Evolutionary conservation across 2,888 invertebrate genomes (phyloP), one percentile per base, ranked within the genome.

Genomic region (Cacoxenus indagator): DNA sequence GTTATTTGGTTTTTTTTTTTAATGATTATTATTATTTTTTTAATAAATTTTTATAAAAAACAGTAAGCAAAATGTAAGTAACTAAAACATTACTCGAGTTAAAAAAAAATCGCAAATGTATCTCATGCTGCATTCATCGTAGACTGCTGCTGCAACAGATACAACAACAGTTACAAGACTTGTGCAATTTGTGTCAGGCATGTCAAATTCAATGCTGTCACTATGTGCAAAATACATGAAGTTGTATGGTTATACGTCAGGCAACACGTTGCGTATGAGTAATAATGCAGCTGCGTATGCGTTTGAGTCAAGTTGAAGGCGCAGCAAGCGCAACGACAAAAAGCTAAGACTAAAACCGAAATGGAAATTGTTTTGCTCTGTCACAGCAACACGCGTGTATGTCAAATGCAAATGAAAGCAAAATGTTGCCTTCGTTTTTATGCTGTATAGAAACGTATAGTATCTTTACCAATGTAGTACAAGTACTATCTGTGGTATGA

Each of bases 121-220:
- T 27, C 55, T 22, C 24, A 55, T 55, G 4, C 26, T 9, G n/a
- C 51, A 48, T 19, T 8, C 51, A 8, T 37, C 37, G 37, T 37
- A 37, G 8, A 37, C 37, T 31, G 29, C 19, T 59, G 59, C 59
- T 54, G 54, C 19, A 55, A n/a, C 55, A 22, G 6, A 24, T 9
- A 2, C n/a, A 27, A 19, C 27, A 65, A 51, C 37, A 51, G 51
- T 27, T 64, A 73, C 51, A 65, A 43, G 51, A 55, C 65, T 51
- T 51, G 48, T 54, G 65, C 55, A 65, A 55, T 22, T 65, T 69
- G 67, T 69, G 59, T 61, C 59, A 61, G 22, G 19, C 73, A 73
- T 73, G 75, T 76, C 75, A 76, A 75, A 73, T 76, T 69, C 72
- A 76, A 75, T 76, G 72, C 72, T 76, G 70, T 74, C 68, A 67